Conservation (phyloP, 2,113 vertebrate genomes). For the Triplophysa siluroides region DNA sequence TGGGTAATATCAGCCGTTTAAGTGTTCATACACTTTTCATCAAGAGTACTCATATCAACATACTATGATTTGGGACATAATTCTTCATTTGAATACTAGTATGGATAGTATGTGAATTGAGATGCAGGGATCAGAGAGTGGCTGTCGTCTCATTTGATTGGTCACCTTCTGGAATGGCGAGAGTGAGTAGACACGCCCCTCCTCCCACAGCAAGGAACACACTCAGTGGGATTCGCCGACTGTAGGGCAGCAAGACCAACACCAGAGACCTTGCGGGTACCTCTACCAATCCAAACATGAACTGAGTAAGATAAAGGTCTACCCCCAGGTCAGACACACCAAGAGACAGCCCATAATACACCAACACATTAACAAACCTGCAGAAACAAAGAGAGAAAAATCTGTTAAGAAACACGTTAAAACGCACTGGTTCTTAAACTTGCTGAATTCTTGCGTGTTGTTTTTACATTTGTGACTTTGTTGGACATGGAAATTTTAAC, state of each 20-base stretch:
- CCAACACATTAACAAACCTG: slow-evolving; percentile 88
- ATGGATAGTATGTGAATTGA: too few species aligned
- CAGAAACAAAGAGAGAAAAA: neutral
- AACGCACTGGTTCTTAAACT: neutral
- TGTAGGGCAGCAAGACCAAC: slow-evolving; percentile 68
- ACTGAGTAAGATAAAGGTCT: slow-evolving; percentile 86
- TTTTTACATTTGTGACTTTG: too few species aligned
- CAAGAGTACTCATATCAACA: too few species aligned
- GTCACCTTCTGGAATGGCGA: slow-evolving; percentile 73
- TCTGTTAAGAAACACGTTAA: neutral
- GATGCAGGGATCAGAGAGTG: neutral
- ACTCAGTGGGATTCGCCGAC: slow-evolving; percentile 67
- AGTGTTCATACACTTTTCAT: too few species aligned
- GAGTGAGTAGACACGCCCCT: slow-evolving; percentile 75
- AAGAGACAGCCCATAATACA: slow-evolving; percentile 83
- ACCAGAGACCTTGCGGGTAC: slow-evolving; percentile 78
- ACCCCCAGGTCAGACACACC: slow-evolving; percentile 82
- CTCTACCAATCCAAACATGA: slow-evolving; percentile 83
- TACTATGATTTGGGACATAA: too few species aligned
- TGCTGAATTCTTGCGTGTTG: neutral
- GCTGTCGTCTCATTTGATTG: neutral
- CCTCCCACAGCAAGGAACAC: slow-evolving; percentile 70
- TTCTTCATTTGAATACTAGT: too few species aligned
- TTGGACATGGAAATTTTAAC: too few species aligned
- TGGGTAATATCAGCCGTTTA: too few species aligned